Evolutionary conservation across 1,140 invertebrate species (phyloP), one percentile per base, ranked within the genome.

Genomic region (Galleria mellonella): DNA sequence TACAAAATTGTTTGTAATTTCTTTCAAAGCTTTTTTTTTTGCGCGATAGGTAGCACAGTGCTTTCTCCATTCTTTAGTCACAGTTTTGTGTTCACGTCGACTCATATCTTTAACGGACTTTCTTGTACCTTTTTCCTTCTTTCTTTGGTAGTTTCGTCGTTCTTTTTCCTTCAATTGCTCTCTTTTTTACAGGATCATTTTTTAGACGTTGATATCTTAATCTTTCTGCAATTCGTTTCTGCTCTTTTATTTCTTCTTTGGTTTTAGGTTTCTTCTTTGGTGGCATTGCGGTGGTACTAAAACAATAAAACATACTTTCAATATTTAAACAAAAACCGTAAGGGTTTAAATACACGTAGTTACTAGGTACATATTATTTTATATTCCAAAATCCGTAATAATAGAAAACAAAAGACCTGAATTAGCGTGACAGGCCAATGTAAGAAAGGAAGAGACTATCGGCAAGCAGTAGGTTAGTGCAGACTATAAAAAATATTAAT

Each of bases 231-330:
- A 38, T 32, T 17, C 33, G 23, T 32, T 46, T 46, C 10, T 38
- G 13, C 23, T 46, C 29, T 38, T 23, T 8, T 31, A 37, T 37
- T 46, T 46, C 28, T 46, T 46, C 35, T 17, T 15, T 32, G 1
- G 43, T 46, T 46, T 32, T 42, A 29, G 33, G 28, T 44, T 36
- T 45, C 11, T 46, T 37, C 12, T 46, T 38, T 9, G 44, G 45
- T 33, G 36, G 17, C 28, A 41, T 39, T 23, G 28, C 28, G 28
- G 28, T 9, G 9, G 9, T 29, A 29, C 28, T 29, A 29, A 29
- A 29, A 29, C 28, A 29, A 29, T 29, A 29, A 29, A 29, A 29
- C 28, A 29, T 29, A 29, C 28, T 29, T 29, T 29, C 28, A 29
- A 29, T 29, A 29, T 29, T 29, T 29, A 29, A 29, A 29, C 4